phyloP scores from a whole-genome alignment of 2,113 vertebrate species.

The Zosterops hypoxanthus region DNA sequence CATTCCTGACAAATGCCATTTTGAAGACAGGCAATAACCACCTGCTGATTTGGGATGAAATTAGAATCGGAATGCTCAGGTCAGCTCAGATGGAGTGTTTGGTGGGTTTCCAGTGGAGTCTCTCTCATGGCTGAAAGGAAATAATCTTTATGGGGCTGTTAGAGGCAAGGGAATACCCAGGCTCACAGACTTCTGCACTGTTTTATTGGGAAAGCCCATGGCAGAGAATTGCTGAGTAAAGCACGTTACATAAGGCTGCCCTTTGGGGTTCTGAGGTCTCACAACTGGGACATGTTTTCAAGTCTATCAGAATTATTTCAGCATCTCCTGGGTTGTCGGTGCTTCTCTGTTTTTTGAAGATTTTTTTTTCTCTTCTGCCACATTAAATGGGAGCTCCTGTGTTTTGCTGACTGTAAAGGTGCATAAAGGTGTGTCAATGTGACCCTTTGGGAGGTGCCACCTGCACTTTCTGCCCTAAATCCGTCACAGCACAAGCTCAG shows the following conservation, averaged over 20 bases:
- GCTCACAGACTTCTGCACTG: not conserved
- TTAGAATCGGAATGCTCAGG: not conserved
- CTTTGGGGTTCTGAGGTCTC: not conserved
- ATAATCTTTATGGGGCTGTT: not conserved
- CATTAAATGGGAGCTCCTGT: not conserved
- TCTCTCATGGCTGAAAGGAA: not conserved
- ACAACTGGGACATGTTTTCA: not conserved
- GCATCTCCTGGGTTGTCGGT: not conserved
- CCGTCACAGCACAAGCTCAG: not conserved
- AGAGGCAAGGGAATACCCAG: not conserved
- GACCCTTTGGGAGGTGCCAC: not conserved
- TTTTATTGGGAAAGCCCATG: not conserved
- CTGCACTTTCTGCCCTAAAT: not conserved
- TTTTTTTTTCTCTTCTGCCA: not conserved
- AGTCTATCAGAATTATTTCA: not conserved
- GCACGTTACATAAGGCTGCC: not conserved
- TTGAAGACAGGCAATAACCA: not conserved
- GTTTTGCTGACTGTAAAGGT: not conserved
- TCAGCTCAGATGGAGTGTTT: not conserved
- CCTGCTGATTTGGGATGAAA: not conserved
- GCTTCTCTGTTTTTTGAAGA: not conserved
- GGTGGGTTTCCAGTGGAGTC: not conserved
- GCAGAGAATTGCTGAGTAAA: not conserved
- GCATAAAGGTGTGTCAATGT: not conserved
- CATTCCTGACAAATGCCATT: conserved; percentile 23